These are phyloP conservation scores for Microctonus aethiopoides DNA, from an alignment of 2,888 invertebrate species.

Conservation along the genomic window DNA sequence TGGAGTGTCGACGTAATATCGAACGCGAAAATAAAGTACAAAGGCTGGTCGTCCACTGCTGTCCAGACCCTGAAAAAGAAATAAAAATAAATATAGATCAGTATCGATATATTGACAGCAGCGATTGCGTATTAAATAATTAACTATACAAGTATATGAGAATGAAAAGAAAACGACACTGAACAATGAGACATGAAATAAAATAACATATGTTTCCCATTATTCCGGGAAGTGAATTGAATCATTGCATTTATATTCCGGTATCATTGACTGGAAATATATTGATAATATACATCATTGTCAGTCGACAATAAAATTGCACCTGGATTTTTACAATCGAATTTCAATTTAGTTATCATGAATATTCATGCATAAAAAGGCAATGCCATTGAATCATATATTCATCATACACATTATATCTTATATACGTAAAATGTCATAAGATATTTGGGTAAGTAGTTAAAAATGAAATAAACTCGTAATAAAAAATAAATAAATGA, in stretches of 20 bases:
- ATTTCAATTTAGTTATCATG: slow-evolving; percentile 10
- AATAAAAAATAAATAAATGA: no score
- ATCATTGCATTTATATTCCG: neutral
- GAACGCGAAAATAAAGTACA: slow-evolving; percentile 89
- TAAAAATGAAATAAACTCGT: no score
- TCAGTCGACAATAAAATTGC: slow-evolving; percentile 11
- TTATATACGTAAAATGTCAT: no score
- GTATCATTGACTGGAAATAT: neutral
- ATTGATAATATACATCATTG: neutral
- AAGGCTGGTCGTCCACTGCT: slow-evolving; percentile 90
- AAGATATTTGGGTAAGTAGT: no score
- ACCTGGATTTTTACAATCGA: slow-evolving; percentile 2
- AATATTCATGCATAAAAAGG: no score
- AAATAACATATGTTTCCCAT: neutral
- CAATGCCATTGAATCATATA: neutral
- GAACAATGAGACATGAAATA: neutral
- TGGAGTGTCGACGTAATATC: slow-evolving; percentile 94
- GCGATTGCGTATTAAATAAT: neutral
- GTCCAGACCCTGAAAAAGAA: slow-evolving; percentile 80
- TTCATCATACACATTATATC: no score
- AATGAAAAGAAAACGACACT: neutral
- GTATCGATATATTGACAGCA: slow-evolving; percentile 10
- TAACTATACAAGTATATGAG: neutral
- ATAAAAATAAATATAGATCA: slow-evolving; percentile 25
- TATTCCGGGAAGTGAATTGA: slow-evolving; percentile 13